These are phyloP conservation scores for Mastomys coucha DNA, from an alignment of 2,113 vertebrate species.

Conservation along the genomic window DNA sequence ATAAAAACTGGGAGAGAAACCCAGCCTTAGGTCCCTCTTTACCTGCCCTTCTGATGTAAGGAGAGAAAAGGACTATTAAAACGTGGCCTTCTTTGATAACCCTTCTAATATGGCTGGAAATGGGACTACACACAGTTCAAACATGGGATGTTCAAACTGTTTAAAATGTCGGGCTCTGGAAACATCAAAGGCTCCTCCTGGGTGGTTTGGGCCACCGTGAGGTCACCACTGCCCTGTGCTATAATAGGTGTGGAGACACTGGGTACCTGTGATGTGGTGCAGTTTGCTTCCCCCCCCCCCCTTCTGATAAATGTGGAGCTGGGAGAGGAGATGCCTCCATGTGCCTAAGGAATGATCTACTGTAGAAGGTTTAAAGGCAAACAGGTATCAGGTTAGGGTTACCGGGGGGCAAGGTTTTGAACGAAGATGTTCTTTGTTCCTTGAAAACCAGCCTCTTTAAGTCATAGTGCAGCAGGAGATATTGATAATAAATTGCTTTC, in stretches of 20 bases:
- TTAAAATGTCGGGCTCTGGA: conserved; percentile 47
- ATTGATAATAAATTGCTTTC: conserved; percentile 65
- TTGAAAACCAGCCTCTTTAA: conserved; percentile 60
- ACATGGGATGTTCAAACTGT: conserved; percentile 67
- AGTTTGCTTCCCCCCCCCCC: no score
- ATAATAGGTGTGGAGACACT: conserved; percentile 79
- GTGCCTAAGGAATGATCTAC: conserved; percentile 73
- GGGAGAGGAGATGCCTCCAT: conserved; percentile 69
- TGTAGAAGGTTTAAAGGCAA: conserved; percentile 69
- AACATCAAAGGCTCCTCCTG: conserved; percentile 79
- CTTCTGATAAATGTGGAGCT: conserved; percentile 83
- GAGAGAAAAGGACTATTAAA: conserved; percentile 4
- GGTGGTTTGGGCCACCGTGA: conserved; percentile 75
- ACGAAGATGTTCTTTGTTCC: conserved; percentile 69
- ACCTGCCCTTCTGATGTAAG: background rate
- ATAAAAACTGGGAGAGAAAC: background rate
- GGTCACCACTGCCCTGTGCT: conserved; percentile 65
- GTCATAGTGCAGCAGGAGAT: conserved; percentile 35
- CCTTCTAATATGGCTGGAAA: conserved; percentile 58
- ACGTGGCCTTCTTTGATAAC: conserved; percentile 39
- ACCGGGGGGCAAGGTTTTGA: conserved; percentile 72
- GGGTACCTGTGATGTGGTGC: conserved; percentile 72
- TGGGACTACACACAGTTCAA: conserved; percentile 60
- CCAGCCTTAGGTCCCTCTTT: background rate
- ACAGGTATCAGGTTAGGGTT: conserved; percentile 80